Percentiles rank a stretch among this genome's conserved stretches.
Conservation (phyloP, 2,113 vertebrate genomes). For the Scomber colias region DNA sequence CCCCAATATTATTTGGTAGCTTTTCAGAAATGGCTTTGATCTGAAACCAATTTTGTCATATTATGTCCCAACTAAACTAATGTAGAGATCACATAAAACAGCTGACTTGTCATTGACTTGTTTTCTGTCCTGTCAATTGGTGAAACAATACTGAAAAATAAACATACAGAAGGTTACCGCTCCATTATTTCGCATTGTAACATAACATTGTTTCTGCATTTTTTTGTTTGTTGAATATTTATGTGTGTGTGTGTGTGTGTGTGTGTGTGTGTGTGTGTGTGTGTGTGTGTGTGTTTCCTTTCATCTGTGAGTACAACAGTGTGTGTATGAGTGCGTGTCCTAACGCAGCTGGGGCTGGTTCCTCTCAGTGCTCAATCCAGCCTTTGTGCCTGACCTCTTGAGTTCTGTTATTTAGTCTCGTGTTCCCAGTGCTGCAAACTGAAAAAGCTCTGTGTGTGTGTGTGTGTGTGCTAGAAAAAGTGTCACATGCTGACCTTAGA, state of each 20-base stretch:
- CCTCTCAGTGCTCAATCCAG: constrained; percentile 57
- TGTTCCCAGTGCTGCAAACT: constrained; percentile 37
- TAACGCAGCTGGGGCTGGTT: constrained; percentile 52
- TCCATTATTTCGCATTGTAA: constrained; percentile 12
- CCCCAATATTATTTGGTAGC: not conserved
- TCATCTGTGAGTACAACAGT: constrained; percentile 28
- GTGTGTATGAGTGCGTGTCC: constrained; percentile 17
- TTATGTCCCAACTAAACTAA: too few relatives aligned
- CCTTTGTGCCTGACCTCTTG: constrained; percentile 62
- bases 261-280: not conserved
- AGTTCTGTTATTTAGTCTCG: constrained; percentile 62
- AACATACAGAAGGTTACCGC: not conserved
- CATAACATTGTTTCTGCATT: constrained; percentile 14
- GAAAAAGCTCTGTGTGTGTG: constrained; percentile 37
- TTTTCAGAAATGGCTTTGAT: not conserved
- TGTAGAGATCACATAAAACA: not conserved
- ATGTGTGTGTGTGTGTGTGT: not conserved
- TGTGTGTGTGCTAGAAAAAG: constrained; percentile 26
- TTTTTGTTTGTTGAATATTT: constrained; percentile 1
- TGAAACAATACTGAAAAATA: not conserved
- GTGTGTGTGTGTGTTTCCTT: constrained; percentile 4
- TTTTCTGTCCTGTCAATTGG: not conserved
- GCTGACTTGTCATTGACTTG: not conserved
- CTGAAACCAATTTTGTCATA: not conserved
- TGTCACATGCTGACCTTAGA: constrained; percentile 56